Evolutionary conservation across 2,797 vertebrate species (phyloP).

Genomic region (Sphaeramia orbicularis): DNA sequence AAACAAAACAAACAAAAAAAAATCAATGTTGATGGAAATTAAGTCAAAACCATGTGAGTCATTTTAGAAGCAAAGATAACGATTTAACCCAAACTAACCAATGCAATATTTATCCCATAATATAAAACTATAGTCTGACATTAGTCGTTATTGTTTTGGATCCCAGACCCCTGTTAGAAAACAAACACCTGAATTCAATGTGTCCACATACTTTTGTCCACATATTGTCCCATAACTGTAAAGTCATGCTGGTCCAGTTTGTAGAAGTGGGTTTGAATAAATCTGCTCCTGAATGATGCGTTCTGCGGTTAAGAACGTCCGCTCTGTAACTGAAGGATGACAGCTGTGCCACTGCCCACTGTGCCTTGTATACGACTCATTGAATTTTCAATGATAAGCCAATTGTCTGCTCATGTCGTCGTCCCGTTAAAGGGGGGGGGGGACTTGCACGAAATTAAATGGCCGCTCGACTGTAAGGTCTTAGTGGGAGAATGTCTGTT

Average conservation of each 20-base stretch:
- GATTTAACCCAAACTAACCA: too few species aligned
- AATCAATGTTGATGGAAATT: too few species aligned
- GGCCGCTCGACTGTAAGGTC: neutral
- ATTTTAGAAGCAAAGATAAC: too few species aligned
- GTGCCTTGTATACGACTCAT: conserved; percentile 10
- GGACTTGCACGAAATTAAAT: conserved; percentile 1
- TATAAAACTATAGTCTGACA: too few species aligned
- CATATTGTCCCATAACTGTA: too few species aligned
- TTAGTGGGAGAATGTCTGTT: neutral
- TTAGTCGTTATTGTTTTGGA: too few species aligned
- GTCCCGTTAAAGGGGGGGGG: neutral
- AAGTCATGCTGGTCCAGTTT: neutral
- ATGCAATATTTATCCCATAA: too few species aligned
- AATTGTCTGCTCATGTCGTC: neutral
- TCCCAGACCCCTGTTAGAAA: too few species aligned
- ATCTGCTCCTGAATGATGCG: conserved; percentile 16
- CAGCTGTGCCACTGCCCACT: conserved; percentile 7
- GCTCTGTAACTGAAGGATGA: conserved; percentile 17
- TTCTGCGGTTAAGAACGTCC: conserved; percentile 18
- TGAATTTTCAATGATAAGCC: conserved; percentile 13
- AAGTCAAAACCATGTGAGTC: too few species aligned
- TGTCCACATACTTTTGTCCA: too few species aligned
- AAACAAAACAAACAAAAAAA: too few species aligned
- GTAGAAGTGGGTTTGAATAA: neutral
- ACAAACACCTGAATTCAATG: too few species aligned